These are phyloP conservation scores for Cotesia vestalis DNA, from an alignment of 1,140 invertebrate species.

Conservation along the genomic window DNA sequence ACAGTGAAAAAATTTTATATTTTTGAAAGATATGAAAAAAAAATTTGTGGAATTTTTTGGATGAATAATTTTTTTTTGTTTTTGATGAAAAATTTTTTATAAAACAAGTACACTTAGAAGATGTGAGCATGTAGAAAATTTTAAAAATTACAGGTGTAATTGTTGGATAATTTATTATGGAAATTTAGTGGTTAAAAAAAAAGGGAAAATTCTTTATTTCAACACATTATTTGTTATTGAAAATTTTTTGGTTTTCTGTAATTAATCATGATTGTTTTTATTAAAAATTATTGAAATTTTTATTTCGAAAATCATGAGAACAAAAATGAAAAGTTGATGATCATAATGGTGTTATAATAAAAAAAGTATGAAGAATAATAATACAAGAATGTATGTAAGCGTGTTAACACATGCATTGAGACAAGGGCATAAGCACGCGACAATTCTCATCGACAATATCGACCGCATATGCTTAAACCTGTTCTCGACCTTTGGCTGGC, in stretches of 20 bases:
- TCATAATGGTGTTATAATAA: neutral
- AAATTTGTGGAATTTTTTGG: no score
- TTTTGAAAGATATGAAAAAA: no score
- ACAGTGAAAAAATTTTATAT: neutral
- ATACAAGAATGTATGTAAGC: constrained; percentile 10
- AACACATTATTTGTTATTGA: no score
- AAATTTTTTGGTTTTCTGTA: no score
- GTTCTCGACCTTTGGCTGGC: constrained; percentile 25
- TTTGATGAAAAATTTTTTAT: no score
- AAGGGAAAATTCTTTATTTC: no score
- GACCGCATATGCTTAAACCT: constrained; percentile 21
- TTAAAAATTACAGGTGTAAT: no score
- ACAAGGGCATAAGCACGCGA: constrained; percentile 15
- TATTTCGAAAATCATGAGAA: neutral
- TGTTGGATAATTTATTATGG: no score
- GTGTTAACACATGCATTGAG: neutral
- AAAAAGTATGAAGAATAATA: constrained; percentile 3
- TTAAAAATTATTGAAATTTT: neutral
- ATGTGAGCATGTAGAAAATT: no score
- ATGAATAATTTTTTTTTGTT: no score
- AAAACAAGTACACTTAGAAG: no score
- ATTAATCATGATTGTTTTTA: neutral
- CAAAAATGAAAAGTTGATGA: neutral
- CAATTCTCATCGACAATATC: constrained; percentile 25
- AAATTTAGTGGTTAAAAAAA: no score